Evolutionary conservation across 1,140 invertebrate species (phyloP).

Genomic region (Drosophila orosa): DNA sequence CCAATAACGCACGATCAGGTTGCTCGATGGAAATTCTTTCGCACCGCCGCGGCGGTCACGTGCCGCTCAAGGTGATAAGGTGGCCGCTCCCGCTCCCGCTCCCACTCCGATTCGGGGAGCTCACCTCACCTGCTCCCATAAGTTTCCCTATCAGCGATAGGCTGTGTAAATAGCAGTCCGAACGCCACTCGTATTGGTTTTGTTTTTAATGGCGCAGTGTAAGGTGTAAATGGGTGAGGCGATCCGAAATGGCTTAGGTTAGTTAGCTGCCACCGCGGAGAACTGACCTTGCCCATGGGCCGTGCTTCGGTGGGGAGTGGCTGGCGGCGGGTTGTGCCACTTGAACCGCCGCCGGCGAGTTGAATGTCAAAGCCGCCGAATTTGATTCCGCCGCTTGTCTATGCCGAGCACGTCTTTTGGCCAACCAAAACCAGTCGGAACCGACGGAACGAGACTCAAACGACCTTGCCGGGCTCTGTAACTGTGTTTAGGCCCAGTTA

Average conservation of each 20-base stretch:
- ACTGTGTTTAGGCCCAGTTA: conserved; percentile 57
- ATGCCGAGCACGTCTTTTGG: conserved; percentile 50
- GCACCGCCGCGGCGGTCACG: conserved; percentile 29
- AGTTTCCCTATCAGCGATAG: conserved; percentile 41
- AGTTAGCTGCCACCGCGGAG: conserved; percentile 30
- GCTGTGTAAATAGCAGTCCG: conserved; percentile 40
- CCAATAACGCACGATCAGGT: conserved; percentile 41
- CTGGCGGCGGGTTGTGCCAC: conserved; percentile 29
- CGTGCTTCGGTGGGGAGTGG: conserved; percentile 7
- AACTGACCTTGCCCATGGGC: conserved; percentile 51
- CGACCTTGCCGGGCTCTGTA: conserved; percentile 46
- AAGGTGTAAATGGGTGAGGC: conserved; percentile 56
- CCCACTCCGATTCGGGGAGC: neutral
- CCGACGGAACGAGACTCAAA: conserved; percentile 17
- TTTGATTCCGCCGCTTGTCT: conserved; percentile 38
- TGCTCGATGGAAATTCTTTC: conserved; percentile 42
- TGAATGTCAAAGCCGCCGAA: conserved; percentile 59
- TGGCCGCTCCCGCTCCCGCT: conserved; percentile 18
- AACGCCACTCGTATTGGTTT: neutral
- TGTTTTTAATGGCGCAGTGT: conserved; percentile 51
- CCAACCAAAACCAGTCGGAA: conserved; percentile 24
- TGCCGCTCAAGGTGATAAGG: conserved; percentile 62
- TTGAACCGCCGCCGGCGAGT: conserved; percentile 55
- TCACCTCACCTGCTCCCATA: conserved; percentile 7
- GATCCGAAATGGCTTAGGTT: conserved; percentile 40